Conservation (phyloP, 2,888 invertebrate genomes). For the Campoplex capitator region DNA sequence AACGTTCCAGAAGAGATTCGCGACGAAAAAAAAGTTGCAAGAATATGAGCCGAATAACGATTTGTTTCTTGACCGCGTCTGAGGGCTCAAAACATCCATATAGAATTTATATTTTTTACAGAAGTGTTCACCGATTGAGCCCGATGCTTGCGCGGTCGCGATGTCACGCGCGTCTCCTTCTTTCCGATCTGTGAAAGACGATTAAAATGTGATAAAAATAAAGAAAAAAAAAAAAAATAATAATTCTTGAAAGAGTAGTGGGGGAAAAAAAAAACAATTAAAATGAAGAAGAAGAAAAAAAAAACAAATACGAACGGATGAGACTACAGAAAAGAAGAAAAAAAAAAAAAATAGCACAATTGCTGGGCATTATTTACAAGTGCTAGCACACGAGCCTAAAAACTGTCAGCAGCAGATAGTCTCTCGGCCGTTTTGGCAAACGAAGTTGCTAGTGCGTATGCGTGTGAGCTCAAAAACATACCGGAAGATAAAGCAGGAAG, state of each 20-base stretch:
- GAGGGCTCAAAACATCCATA: slow-evolving; percentile 82
- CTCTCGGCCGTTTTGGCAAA: slow-evolving; percentile 68
- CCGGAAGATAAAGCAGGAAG: slow-evolving; percentile 33
- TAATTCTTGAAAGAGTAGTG: slow-evolving; percentile 71
- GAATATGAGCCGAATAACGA: slow-evolving; percentile 69
- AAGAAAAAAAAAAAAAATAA: slow-evolving; percentile 71
- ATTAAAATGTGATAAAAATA: slow-evolving; percentile 74
- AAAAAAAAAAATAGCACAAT: slow-evolving; percentile 80
- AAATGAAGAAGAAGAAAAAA: slow-evolving; percentile 63
- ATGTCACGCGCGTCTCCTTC: slow-evolving; percentile 81
- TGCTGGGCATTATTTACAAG: slow-evolving; percentile 84
- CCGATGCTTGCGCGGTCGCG: slow-evolving; percentile 77
- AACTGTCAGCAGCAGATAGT: slow-evolving; percentile 80
- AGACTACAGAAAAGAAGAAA: slow-evolving; percentile 63
- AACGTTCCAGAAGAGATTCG: slow-evolving; percentile 74
- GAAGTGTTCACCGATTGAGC: slow-evolving; percentile 84
- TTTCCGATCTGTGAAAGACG: slow-evolving; percentile 81
- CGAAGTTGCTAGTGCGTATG: slow-evolving; percentile 38
- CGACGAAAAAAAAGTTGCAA: slow-evolving; percentile 21
- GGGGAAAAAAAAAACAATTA: slow-evolving; percentile 45
- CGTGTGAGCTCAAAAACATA: slow-evolving; percentile 36
- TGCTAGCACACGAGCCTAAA: slow-evolving; percentile 82
- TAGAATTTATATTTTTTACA: slow-evolving; percentile 84
- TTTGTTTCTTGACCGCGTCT: slow-evolving; percentile 76
- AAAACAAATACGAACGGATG: slow-evolving; percentile 59